A percentile compares a stretch with the other conserved stretches of the same genome.
Conservation (phyloP, 1,140 invertebrate species). For the Pseudomyrmex concolor region DNA sequence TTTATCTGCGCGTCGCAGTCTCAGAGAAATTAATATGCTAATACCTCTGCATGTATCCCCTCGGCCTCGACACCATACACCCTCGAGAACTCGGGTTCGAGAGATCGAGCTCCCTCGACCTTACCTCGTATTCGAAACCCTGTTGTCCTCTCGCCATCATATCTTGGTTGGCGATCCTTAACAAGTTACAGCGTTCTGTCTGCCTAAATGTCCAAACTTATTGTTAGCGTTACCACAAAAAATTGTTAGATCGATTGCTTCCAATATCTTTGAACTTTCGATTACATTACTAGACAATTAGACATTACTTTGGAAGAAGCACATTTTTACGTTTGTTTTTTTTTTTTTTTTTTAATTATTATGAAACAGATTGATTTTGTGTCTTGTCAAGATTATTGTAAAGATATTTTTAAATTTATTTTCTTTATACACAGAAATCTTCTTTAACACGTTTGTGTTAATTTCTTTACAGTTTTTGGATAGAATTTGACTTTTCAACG, state of each 20-base stretch:
- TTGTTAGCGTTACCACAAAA: not conserved
- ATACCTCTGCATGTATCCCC: slow-evolving; percentile 77
- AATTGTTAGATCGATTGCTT: slow-evolving; percentile 51
- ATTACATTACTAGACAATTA: not conserved
- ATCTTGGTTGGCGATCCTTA: slow-evolving; percentile 34
- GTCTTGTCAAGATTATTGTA: too few relatives aligned
- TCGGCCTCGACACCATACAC: slow-evolving; percentile 75
- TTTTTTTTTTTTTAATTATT: slow-evolving; percentile 16
- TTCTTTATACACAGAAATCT: not conserved
- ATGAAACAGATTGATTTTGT: not conserved
- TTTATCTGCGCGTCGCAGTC: slow-evolving; percentile 85
- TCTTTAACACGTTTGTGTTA: not conserved
- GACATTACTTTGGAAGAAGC: too few relatives aligned
- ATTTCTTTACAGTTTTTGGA: not conserved
- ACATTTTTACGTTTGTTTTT: too few relatives aligned
- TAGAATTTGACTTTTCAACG: not conserved
- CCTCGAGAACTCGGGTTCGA: slow-evolving; percentile 60
- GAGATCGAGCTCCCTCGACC: slow-evolving; percentile 61
- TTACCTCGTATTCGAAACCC: slow-evolving; percentile 23
- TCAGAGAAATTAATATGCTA: slow-evolving; percentile 85
- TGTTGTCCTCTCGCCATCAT: slow-evolving; percentile 7
- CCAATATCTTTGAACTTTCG: not conserved
- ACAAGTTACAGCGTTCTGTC: slow-evolving; percentile 21
- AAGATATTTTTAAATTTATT: not conserved
- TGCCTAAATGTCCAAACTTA: slow-evolving; percentile 12